Evolutionary conservation across 2,888 invertebrate species (phyloP).

Genomic region (Phania funesta): DNA sequence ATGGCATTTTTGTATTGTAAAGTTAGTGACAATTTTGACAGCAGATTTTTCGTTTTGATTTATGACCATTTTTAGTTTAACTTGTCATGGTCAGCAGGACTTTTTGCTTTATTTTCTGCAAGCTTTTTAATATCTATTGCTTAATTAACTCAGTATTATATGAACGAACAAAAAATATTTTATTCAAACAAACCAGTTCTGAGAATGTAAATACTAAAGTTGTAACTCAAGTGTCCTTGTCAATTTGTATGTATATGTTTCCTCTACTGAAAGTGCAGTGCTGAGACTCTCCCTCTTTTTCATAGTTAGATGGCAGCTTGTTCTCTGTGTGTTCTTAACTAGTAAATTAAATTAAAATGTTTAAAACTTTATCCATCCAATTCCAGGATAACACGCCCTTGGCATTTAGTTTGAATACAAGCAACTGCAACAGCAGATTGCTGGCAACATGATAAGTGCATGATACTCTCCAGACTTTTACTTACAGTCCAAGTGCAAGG

Average conservation of each 20-base stretch:
- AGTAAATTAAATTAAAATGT: constrained; percentile 66
- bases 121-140: constrained; percentile 33
- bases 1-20: constrained; percentile 54
- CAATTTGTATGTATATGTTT: constrained; percentile 29
- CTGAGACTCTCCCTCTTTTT: constrained; percentile 35
- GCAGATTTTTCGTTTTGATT: constrained; percentile 73
- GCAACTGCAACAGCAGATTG: constrained; percentile 45
- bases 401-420: constrained; percentile 62
- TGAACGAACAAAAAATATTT: constrained; percentile 7
- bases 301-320: background rate
- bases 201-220: constrained; percentile 31
- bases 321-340: constrained; percentile 41
- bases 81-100: background rate
- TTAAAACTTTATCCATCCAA: constrained; percentile 56
- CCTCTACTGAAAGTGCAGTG: constrained; percentile 2
- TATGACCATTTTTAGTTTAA: constrained; percentile 69
- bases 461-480: constrained; percentile 41
- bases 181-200: background rate
- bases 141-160: constrained; percentile 61
- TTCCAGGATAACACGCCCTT: constrained; percentile 66
- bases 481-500: constrained; percentile 63
- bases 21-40: constrained; percentile 76
- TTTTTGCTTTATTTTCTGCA: background rate
- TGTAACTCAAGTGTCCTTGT: constrained; percentile 54
- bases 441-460: constrained; percentile 57